Percentiles rank a stretch among this genome's conserved stretches.
Conservation (phyloP, 2,113 vertebrate genomes). For the Copsychus sechellarum region DNA sequence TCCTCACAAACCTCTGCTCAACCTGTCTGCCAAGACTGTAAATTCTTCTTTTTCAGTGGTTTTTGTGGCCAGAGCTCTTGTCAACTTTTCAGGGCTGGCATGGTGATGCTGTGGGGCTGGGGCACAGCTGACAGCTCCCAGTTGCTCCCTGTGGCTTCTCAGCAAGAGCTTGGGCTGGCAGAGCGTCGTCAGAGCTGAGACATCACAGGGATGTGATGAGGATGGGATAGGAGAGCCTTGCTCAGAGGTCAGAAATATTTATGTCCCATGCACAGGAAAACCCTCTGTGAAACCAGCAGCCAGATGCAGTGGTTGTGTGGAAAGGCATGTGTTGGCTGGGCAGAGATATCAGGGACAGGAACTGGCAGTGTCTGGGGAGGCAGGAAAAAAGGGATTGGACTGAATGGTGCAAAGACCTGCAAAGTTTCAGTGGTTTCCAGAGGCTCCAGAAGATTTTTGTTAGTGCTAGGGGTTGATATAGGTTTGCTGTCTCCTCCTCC, state of each 20-base stretch:
- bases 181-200: not conserved
- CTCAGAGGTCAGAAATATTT: not conserved
- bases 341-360: not conserved
- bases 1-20: not conserved
- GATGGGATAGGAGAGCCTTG: not conserved
- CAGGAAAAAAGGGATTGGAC: not conserved
- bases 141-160: not conserved
- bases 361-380: not conserved
- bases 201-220: too few relatives aligned
- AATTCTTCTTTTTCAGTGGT: not conserved
- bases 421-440: not conserved
- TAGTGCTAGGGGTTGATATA: not conserved
- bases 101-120: not conserved
- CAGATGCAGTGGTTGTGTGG: not conserved
- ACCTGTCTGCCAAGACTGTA: not conserved
- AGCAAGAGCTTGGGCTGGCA: not conserved
- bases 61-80: not conserved
- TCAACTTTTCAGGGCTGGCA: not conserved
- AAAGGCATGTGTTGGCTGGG: accelerated
- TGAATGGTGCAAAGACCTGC: not conserved
- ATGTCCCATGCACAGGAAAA: not conserved
- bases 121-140: not conserved
- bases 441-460: not conserved
- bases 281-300: not conserved
- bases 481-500: not conserved